Evolutionary conservation across 2,888 invertebrate genomes (phyloP).

Genomic region (Drosophila prostipennis): DNA sequence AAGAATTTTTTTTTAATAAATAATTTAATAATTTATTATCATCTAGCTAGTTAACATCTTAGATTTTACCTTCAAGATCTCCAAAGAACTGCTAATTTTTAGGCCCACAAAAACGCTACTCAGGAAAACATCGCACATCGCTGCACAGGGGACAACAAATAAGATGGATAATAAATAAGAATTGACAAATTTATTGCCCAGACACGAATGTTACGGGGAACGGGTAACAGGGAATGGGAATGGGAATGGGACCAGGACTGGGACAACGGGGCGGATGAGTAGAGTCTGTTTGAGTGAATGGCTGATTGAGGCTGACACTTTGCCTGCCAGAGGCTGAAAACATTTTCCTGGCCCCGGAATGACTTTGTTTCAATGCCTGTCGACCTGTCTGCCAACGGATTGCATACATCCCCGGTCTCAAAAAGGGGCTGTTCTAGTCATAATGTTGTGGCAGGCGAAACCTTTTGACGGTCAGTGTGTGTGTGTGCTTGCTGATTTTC

Average conservation of each 20-base stretch:
- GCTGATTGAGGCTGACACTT: conserved; percentile 68
- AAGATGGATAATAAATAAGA: conserved; percentile 60
- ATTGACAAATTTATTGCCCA: conserved; percentile 71
- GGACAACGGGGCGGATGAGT: conserved; percentile 60
- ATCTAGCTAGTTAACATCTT: too few species aligned
- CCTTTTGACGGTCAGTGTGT: conserved; percentile 16
- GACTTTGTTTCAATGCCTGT: conserved; percentile 43
- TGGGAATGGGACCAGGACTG: too few species aligned
- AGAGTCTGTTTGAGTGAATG: conserved; percentile 53
- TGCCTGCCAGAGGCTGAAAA: conserved; percentile 34
- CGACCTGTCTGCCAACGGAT: conserved; percentile 38
- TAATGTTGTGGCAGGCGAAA: conserved; percentile 51
- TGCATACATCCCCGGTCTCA: conserved; percentile 2
- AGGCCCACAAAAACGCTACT: background rate
- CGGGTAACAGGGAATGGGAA: too few species aligned
- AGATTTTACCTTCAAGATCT: too few species aligned
- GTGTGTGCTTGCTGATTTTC: conserved; percentile 37
- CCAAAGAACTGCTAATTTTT: background rate
- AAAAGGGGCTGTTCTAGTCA: conserved; percentile 42
- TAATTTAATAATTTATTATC: too few species aligned
- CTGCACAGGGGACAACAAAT: conserved; percentile 19
- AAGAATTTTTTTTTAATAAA: too few species aligned
- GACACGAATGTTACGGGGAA: conserved; percentile 42
- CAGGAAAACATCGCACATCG: background rate
- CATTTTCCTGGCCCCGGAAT: conserved; percentile 32